Conservation (phyloP, 1,140 invertebrate genomes). For the Trissolcus basalis region DNA sequence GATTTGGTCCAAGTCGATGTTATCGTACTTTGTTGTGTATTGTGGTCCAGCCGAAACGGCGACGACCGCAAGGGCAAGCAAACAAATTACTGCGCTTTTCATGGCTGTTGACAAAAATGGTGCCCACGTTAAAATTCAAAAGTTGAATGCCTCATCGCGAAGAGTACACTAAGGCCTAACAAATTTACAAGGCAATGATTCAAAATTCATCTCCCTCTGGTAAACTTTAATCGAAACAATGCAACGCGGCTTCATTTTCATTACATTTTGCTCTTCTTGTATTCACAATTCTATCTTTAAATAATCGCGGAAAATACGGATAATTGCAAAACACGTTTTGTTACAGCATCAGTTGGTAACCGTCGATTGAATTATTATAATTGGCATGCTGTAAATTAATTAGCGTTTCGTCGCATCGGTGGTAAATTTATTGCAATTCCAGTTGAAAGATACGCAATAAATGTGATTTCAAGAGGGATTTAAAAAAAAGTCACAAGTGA, state of each 20-base stretch:
- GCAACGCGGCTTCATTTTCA: background rate
- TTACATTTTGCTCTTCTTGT: background rate
- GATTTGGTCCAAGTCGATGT: conserved; percentile 82
- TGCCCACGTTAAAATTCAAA: no score
- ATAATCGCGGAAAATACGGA: conserved; percentile 7
- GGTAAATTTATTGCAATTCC: conserved; percentile 11
- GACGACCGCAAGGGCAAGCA: conserved; percentile 68
- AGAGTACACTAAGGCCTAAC: no score
- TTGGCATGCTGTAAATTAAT: conserved; percentile 21
- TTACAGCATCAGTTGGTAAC: conserved; percentile 22
- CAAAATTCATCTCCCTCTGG: conserved; percentile 15
- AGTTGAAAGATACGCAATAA: background rate
- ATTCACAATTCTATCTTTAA: background rate
- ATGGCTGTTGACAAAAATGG: conserved; percentile 59
- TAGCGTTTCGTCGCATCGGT: conserved; percentile 23
- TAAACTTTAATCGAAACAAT: conserved; percentile 10
- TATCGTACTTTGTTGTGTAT: conserved; percentile 85
- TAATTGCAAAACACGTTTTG: conserved; percentile 15
- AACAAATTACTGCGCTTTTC: conserved; percentile 68
- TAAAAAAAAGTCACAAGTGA: conserved; percentile 30
- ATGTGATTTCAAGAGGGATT: background rate
- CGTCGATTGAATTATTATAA: conserved; percentile 15
- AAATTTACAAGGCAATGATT: no score
- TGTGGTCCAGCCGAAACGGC: conserved; percentile 72
- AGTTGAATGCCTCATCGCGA: no score